phyloP scores from a whole-genome alignment of 2,888 invertebrate genomes.

The Drosophila nigricruria region DNA sequence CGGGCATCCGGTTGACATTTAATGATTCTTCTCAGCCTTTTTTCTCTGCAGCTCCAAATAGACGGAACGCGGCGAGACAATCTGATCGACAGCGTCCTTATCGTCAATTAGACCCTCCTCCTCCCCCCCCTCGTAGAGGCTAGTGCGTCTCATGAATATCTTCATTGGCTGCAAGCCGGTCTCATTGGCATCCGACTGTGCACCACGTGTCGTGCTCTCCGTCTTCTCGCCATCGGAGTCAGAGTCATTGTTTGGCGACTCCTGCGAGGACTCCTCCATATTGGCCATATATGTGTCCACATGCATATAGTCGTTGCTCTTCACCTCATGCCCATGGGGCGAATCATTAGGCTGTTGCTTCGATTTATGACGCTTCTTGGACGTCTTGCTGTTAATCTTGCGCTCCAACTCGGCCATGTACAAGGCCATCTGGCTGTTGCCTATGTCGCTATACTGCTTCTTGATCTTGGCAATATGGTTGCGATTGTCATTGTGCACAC shows the following conservation, averaged over 20 bases:
- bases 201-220: constrained; percentile 22
- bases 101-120: constrained; percentile 21
- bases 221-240: constrained; percentile 42
- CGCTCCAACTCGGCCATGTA: constrained; percentile 58
- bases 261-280: constrained; percentile 35
- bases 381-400: constrained; percentile 44
- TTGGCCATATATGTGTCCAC: constrained; percentile 53
- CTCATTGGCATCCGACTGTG: constrained; percentile 10
- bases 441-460: constrained; percentile 28
- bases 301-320: constrained; percentile 10
- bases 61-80: constrained; percentile 52
- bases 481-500: constrained; percentile 27
- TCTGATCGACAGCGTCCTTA: constrained; percentile 11
- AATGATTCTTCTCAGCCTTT: constrained; percentile 35
- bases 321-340: neutral
- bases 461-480: constrained; percentile 31
- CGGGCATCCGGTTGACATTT: constrained; percentile 6
- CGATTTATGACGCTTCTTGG: constrained; percentile 46
- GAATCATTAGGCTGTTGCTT: constrained; percentile 14
- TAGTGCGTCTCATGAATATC: constrained; percentile 54
- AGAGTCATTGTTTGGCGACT: constrained; percentile 24
- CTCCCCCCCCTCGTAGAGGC: constrained; percentile 12
- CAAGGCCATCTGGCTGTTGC: constrained; percentile 42
- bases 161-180: constrained; percentile 35
- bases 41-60: constrained; percentile 45